Percentiles rank a stretch among this genome's conserved stretches.
Conservation (phyloP, 1,140 invertebrate genomes). For the Stenopsyche tienmushanensis region DNA sequence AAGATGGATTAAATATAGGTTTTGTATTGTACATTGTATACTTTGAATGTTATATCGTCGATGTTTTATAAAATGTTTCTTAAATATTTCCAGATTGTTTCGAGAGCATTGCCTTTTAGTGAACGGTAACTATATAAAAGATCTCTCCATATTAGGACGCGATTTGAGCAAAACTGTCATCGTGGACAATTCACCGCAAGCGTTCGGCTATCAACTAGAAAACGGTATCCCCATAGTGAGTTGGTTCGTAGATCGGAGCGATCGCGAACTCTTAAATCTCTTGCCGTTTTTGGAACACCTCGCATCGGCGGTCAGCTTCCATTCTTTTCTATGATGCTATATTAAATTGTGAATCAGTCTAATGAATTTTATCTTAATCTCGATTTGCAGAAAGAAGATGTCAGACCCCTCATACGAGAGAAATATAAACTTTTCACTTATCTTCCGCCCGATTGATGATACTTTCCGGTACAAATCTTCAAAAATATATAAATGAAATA, state of each 20-base stretch:
- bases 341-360: background rate
- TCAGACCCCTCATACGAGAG: slow-evolving; percentile 85
- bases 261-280: slow-evolving; percentile 89
- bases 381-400: slow-evolving; percentile 82
- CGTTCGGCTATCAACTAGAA: slow-evolving; percentile 71
- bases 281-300: slow-evolving; percentile 91
- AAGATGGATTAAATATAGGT: slow-evolving; percentile 82
- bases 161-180: slow-evolving; percentile 92
- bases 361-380: background rate
- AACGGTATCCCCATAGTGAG: slow-evolving; percentile 98
- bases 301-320: slow-evolving; percentile 66
- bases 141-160: slow-evolving; percentile 88
- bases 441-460: slow-evolving; percentile 75
- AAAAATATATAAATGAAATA: no score
- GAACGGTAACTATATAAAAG: slow-evolving; percentile 96
- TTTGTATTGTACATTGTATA: no score
- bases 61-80: no score
- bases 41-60: no score
- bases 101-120: slow-evolving; percentile 94
- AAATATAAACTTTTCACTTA: slow-evolving; percentile 87
- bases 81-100: slow-evolving; percentile 77
- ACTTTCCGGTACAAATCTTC: background rate
- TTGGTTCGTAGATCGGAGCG: slow-evolving; percentile 92
- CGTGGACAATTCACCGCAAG: slow-evolving; percentile 86
- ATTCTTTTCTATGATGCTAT: no score